Evolutionary conservation across 2,797 vertebrate genomes (phyloP), one percentile per base, ranked within the genome.

Genomic region (Geotrypetes seraphini): DNA sequence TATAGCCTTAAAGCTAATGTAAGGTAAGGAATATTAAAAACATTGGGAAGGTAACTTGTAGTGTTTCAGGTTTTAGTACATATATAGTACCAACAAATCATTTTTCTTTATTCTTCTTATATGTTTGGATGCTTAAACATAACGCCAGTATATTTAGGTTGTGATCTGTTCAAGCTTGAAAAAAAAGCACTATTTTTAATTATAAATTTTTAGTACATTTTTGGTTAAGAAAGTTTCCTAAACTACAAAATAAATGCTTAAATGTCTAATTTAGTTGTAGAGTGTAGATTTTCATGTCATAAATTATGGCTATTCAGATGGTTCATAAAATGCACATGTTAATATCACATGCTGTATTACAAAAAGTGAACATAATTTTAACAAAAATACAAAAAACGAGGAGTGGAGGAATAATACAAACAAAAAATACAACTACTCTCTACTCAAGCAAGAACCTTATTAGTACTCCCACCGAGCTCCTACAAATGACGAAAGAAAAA

Each of bases 111-210:
- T 71, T 60, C 66, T 69, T 75, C 58, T 69, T 70, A 58, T 66
- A 63, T 64, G 10, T 60, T 60, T 72, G 66, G 73, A 69, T 71
- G 55, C 70, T 67, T 77, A 68, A 65, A 49, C 68, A 57, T 79
- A 71, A 71, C 46, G 68, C 75, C 55, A 69, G 71, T 81, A 70
- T 78, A 69, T 71, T 75, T 66, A 65, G 60, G 76, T 78, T 81
- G 68, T 80, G 73, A 68, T 53, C 57, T 71, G 57, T 70, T 70
- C 45, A 56, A 77, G 70, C 79, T 77, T 83, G 71, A 72, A 63
- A 67, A 62, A 61, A 77, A 63, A 69, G 54, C 72, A 73, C 64
- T 75, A 69, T 68, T 75, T 75, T 79, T 75, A 75, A 74, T 81
- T 74, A 75, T 71, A 71, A 72, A 68, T 69, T 71, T 55, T 25